Evolutionary conservation across 2,888 invertebrate species (phyloP).

Genomic region (Petrolisthes cinctipes): DNA sequence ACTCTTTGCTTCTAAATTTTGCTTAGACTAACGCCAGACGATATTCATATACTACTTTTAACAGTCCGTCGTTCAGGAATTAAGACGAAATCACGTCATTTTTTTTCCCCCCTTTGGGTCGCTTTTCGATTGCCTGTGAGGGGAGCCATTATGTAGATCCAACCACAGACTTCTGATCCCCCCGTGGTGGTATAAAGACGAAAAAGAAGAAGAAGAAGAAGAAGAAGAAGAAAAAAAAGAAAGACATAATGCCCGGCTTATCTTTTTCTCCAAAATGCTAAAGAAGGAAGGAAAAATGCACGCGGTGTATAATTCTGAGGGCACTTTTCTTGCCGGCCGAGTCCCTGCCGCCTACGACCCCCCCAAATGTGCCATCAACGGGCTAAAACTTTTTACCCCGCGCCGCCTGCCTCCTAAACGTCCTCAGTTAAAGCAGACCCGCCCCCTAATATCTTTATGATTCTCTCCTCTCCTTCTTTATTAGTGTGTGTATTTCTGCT

Average conservation of each 20-base stretch:
- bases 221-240: no score
- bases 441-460: slow-evolving; percentile 51
- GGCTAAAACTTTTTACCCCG: slow-evolving; percentile 53
- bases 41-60: no score
- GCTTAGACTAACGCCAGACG: no score
- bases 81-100: no score
- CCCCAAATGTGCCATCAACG: slow-evolving; percentile 46
- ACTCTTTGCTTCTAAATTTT: no score
- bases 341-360: slow-evolving; percentile 41
- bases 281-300: slow-evolving; percentile 39
- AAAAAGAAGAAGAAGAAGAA: no score
- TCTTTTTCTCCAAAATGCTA: slow-evolving; percentile 21
- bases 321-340: slow-evolving; percentile 41
- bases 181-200: no score
- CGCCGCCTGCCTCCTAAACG: slow-evolving; percentile 47
- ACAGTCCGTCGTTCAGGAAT: no score
- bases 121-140: no score
- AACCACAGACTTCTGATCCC: no score
- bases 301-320: slow-evolving; percentile 34
- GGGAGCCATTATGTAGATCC: no score
- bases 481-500: slow-evolving; percentile 1
- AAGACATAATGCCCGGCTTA: not conserved
- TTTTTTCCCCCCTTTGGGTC: no score
- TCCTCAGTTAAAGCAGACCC: slow-evolving; percentile 51
- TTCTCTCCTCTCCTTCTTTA: slow-evolving; percentile 25